phyloP scores from a whole-genome alignment of 2,888 invertebrate species.

The Calliscelio sp. region DNA sequence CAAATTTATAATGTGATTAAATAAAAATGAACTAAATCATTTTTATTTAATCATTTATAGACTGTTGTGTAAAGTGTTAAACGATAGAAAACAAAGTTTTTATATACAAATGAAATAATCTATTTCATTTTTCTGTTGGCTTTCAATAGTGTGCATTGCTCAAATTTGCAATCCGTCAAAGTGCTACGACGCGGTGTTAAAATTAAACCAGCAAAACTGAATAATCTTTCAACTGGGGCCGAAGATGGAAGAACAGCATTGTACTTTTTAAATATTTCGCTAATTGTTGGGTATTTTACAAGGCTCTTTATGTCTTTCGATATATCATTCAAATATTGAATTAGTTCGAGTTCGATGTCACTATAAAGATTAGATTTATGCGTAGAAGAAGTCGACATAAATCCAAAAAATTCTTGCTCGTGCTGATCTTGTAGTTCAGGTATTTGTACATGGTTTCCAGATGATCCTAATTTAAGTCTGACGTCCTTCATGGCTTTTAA shows the following conservation, averaged over 20 bases:
- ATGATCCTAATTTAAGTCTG: background rate
- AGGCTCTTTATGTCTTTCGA: background rate
- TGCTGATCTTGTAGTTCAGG: background rate
- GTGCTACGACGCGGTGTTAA: background rate
- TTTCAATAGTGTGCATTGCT: slow-evolving; percentile 13
- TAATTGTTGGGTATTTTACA: slow-evolving; percentile 10
- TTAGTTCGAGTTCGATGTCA: background rate
- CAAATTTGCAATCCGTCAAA: background rate
- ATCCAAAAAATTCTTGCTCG: background rate
- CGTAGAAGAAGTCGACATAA: background rate
- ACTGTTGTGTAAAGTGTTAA: too few species aligned
- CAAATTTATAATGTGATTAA: too few species aligned
- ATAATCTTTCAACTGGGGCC: slow-evolving; percentile 9
- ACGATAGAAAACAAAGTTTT: too few species aligned
- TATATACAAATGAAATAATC: too few species aligned
- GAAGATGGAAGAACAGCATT: slow-evolving; percentile 7
- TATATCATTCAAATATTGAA: slow-evolving; percentile 12
- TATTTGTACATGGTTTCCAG: background rate
- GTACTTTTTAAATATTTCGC: background rate
- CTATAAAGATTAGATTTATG: background rate
- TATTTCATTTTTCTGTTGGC: too few species aligned
- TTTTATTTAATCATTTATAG: too few species aligned
- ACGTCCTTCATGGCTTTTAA: background rate
- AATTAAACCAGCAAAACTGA: slow-evolving; percentile 11
- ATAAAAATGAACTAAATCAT: too few species aligned